Base-by-base conservation (phyloP, 2,113 vertebrate species). In the Mola mola region DNA sequence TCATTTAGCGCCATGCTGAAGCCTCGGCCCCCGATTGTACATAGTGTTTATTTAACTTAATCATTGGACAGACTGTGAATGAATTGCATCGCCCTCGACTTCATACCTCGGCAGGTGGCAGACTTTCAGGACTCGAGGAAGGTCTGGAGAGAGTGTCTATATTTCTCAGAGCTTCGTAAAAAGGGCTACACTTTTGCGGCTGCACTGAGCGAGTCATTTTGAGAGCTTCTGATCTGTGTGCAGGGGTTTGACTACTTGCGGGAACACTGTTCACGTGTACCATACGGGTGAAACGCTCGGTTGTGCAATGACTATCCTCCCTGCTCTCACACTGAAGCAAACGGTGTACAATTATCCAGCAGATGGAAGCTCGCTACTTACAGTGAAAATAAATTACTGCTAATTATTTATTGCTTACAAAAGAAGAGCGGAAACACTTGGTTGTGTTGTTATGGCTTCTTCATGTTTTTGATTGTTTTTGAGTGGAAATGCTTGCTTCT, bases 111-210 rank as follows among this genome's bases (percentile, higher is more conserved):
- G 70, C 50, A 49, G 72, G 72, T 57, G 3, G 55, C 33, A 21
- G 78, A 46, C 60, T 56, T 41, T 81, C 57, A 64, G 83, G 72
- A 74, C 56, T 75, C 12, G 50, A 50, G 57, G 22, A 40, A 1
- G 72, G 36, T 66, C 42, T 20, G 56, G n/a, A 64, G 50, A 29
- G 48, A 66, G 62, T 41, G 50, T 77, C 33, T 67, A 16, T 75
- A 49, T 73, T 84, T 81, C 87, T 81, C 65, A 50, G 64, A 80
- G 68, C 58, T 86, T 85, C 75, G 75, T 34, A 65, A 49, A 37
- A 83, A 90, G 87, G 87, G 90, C 86, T 90, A 87, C 63, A 22
- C 75, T 86, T 83, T 53, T 73, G 42, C 75, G 75, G 74, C 79
- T 84, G 82, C 88, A 88, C 87, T 86, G 53, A 72, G 73, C 79